Evolutionary conservation across 2,113 vertebrate species (phyloP), one percentile per base, ranked within the genome.

Genomic region (Nipponia nippon): DNA sequence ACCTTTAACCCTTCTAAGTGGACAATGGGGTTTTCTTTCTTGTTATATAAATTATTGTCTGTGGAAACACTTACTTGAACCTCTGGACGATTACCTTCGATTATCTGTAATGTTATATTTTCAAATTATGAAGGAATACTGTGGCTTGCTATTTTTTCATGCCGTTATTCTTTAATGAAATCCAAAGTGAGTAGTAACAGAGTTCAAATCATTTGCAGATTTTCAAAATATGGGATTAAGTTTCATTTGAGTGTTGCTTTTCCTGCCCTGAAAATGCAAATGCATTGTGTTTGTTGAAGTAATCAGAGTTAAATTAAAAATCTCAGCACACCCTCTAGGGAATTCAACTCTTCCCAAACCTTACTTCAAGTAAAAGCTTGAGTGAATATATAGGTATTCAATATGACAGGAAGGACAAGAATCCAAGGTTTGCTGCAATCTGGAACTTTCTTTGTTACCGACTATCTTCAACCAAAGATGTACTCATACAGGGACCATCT

Each of bases 1-100:
- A 95, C 89, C 87, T 96, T 87, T 96, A 93, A 96, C 91, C 95
- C 40, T 77, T 76, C 61, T 96, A 89, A 96, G 62, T 76, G 85
- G 95, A 92, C 95, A 93, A 75, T 79, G 49, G 40, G 40, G 55
- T 84, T 97, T 97, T 96, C 36, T 83, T 92, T 94, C 87, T 91
- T 78, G 22, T 83, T 83, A 89, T 26, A 78, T 86, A 78, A 92
- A 56, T 92, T 79, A 96, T 40, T 88, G 32, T 56, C 53, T 78
- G 71, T 79, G 49, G 63, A 87, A 95, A 85, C 36, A 58, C 30
- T 81, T 87, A 29, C 49, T 90, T 88, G 83, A 89, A 81, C 79
- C 63, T 90, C 90, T 85, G 66, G 52, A 75, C 92, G 82, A 92
- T 83, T 88, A 69, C 13, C 62, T 83, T 97, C 3, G 16, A 96